phyloP scores from a whole-genome alignment of 2,888 invertebrate genomes.

The Sturmia bella region DNA sequence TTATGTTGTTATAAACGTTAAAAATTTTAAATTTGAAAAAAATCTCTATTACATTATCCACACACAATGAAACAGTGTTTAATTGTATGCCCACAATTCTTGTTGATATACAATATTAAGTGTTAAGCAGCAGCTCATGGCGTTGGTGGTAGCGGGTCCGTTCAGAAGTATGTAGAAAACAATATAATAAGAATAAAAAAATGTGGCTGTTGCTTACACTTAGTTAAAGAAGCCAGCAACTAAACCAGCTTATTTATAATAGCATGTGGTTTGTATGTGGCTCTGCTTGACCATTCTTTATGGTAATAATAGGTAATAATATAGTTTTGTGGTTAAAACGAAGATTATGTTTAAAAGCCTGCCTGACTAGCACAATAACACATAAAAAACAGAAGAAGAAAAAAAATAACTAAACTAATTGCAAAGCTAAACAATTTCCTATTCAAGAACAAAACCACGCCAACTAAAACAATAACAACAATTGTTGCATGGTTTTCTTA shows the following conservation, averaged over 20 bases:
- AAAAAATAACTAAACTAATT: slow-evolving; percentile 56
- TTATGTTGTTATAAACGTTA: too few species aligned
- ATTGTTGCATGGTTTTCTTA: slow-evolving; percentile 48
- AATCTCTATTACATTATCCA: background rate
- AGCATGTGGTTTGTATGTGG: slow-evolving; percentile 45
- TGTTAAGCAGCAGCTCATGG: slow-evolving; percentile 39
- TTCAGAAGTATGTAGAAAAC: background rate
- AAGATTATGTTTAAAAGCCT: slow-evolving; percentile 65
- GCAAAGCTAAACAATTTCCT: slow-evolving; percentile 64
- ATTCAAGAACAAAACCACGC: slow-evolving; percentile 45
- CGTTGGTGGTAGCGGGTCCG: slow-evolving; percentile 67
- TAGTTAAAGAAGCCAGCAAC: slow-evolving; percentile 45
- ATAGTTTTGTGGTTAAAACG: slow-evolving; percentile 65
- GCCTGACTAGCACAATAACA: slow-evolving; percentile 39
- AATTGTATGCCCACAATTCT: slow-evolving; percentile 25
- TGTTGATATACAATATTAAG: slow-evolving; percentile 52
- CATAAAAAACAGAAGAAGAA: background rate
- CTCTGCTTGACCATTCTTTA: slow-evolving; percentile 65
- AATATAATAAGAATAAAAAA: slow-evolving; percentile 22
- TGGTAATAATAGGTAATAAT: slow-evolving; percentile 65
- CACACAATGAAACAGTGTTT: slow-evolving; percentile 24
- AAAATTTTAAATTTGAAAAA: background rate
- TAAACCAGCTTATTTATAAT: slow-evolving; percentile 62
- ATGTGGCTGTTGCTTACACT: slow-evolving; percentile 20
- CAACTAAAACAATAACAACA: slow-evolving; percentile 32